Evolutionary conservation across 2,888 invertebrate genomes (phyloP), one percentile per base, ranked within the genome.

Genomic region (Limnephilus auricula): DNA sequence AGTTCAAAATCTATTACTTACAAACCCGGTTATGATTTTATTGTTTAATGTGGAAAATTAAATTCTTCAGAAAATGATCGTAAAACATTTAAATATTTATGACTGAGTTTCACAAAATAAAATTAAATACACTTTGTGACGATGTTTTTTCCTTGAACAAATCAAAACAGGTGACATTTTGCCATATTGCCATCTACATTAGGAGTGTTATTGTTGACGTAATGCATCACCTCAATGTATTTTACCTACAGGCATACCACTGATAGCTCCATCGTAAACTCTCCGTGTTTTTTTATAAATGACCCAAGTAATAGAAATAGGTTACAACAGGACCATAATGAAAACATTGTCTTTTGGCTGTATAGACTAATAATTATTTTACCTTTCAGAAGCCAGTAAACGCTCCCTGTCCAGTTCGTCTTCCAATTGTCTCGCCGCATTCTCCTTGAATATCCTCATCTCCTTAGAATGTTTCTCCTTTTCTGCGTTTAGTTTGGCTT

Each of bases 401-500:
- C 96, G 94, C 94, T 96, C 96, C 93, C 95, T 95, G 3, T 95
- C 94, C 25, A 96, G 92, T 0, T 95, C 95, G 0, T 94, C 94
- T 90, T 96, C 95, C 90, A 95, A 95, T 93, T 96, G 95, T 1
- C 95, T 95, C 80, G 95, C 95, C 3, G 95, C 93, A 0, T 96
- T 95, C 93, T 97, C 97, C 93, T 97, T 96, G 93, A 97, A 94
- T 50, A 95, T 94, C 91, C 96, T 95, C 89, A 96, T 79, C 85
- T 96, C 96, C 25, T 94, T 94, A 0, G 94, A 94, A 40, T 96
- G 96, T 93, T 96, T 95, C 82, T 94, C 93, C 0, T 95, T 94
- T 15, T 94, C 93, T 0, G 96, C 96, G 92, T 93, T 93, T 18
- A 95, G 94, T 91, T 95, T 95, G 0, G 95, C 95, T 93, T 96